These are phyloP conservation scores for Eonycteris spelaea DNA, from an alignment of 2,113 vertebrate genomes.

Conservation along the genomic window DNA sequence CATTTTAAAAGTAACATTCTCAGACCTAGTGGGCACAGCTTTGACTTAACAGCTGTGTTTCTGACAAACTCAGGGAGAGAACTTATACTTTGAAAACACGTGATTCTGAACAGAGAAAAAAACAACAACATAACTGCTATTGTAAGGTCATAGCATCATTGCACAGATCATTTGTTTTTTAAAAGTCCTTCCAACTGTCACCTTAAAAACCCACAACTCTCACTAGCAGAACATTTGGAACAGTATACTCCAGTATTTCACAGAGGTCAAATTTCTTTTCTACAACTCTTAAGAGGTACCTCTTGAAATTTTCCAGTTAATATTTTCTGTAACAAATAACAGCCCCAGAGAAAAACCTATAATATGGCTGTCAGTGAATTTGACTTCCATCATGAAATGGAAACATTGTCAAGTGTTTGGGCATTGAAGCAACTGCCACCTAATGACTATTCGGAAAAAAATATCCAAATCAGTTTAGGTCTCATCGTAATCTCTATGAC, in stretches of 20 bases:
- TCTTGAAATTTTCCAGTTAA: conserved; percentile 50
- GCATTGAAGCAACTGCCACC: neutral
- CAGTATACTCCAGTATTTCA: neutral
- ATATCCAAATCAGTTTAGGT: neutral
- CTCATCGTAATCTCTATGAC: neutral
- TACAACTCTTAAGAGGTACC: conserved; percentile 18
- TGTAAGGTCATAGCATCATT: neutral
- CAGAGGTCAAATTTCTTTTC: conserved; percentile 52
- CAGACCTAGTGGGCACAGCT: neutral
- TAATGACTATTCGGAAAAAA: conserved; percentile 21
- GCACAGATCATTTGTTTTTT: conserved; percentile 23
- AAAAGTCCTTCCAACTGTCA: conserved; percentile 43
- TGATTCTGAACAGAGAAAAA: conserved; percentile 3
- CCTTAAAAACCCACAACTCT: conserved; percentile 52
- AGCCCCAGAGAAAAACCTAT: conserved; percentile 36
- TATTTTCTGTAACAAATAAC: conserved; percentile 44
- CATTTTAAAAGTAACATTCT: neutral
- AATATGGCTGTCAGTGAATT: conserved; percentile 33
- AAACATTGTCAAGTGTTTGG: conserved; percentile 25
- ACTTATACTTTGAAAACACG: neutral
- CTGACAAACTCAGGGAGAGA: neutral
- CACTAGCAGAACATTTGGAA: conserved; percentile 30
- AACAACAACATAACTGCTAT: neutral
- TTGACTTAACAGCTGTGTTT: neutral
- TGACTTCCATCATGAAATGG: conserved; percentile 47